A percentile compares a stretch with the other conserved stretches of the same genome.
phyloP scores from a whole-genome alignment of 2,888 invertebrate species.

The Anarsia innoxiella region DNA sequence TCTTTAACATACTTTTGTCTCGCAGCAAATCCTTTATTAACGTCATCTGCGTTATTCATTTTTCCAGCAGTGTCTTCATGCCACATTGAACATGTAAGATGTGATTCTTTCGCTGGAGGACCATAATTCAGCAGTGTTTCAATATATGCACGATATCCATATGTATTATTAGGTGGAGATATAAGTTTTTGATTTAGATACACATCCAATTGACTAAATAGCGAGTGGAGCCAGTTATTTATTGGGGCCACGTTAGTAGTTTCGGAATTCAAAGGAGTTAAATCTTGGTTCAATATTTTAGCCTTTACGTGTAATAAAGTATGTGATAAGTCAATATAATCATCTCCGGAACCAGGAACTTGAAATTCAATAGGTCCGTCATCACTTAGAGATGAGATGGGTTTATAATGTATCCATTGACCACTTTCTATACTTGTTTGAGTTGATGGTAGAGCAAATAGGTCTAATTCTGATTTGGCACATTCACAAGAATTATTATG shows the following conservation, averaged over 20 bases:
- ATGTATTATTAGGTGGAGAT: no score
- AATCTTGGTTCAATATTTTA: conserved; percentile 22
- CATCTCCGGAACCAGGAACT: no score
- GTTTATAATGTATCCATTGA: no score
- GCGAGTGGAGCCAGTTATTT: conserved; percentile 28
- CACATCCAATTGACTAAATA: no score
- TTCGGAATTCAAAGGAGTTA: conserved; percentile 10
- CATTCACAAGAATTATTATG: conserved; percentile 27
- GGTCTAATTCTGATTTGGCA: conserved; percentile 25
- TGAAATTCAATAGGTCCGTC: no score
- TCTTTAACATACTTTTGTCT: no score
- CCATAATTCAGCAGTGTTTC: conserved; percentile 26
- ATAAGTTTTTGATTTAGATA: no score
- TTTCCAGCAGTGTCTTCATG: conserved; percentile 19
- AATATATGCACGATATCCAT: conserved; percentile 23
- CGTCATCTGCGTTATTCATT: conserved; percentile 12
- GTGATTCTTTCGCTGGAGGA: conserved; percentile 22
- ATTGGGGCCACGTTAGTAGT: conserved; percentile 21
- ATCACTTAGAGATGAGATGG: no score
- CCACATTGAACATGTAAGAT: conserved; percentile 22
- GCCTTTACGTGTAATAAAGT: conserved; percentile 23
- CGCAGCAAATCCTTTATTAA: conserved; percentile 18
- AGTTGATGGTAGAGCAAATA: no score
- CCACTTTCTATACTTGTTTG: no score
- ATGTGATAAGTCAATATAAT: no score